Evolutionary conservation across 1,140 invertebrate genomes (phyloP).

Genomic region (Daktulosphaira vitifoliae): DNA sequence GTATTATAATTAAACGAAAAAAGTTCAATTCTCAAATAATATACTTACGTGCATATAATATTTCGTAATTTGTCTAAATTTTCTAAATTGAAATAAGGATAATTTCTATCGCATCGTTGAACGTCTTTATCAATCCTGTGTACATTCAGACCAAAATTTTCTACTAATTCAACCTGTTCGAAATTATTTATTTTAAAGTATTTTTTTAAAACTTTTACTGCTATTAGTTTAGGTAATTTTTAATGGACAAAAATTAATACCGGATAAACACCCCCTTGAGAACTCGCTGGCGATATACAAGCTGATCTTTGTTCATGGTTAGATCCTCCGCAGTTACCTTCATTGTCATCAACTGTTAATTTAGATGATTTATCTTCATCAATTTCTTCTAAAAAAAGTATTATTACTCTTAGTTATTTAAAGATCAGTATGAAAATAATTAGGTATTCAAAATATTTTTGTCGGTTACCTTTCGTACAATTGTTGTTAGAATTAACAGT

Average conservation of each 20-base stretch:
- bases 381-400: conserved; percentile 1
- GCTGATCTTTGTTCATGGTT: conserved; percentile 46
- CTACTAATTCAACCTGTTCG: conserved; percentile 66
- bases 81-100: conserved; percentile 76
- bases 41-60: conserved; percentile 91
- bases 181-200: no score
- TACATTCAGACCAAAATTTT: conserved; percentile 79
- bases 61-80: conserved; percentile 91
- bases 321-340: not conserved
- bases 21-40: no score
- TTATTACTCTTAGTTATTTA: no score
- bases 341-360: conserved; percentile 33
- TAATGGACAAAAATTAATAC: conserved; percentile 50
- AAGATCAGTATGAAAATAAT: no score
- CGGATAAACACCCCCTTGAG: conserved; percentile 77
- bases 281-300: conserved; percentile 70
- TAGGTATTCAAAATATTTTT: no score
- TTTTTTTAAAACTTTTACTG: not conserved
- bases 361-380: conserved; percentile 23
- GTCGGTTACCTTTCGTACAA: not conserved
- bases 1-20: no score
- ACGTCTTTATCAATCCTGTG: conserved; percentile 96
- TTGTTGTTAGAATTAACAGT: not conserved
- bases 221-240: no score
- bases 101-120: conserved; percentile 86